Evolutionary conservation across 1,140 invertebrate genomes (phyloP).

Genomic region (Anastrepha ludens): DNA sequence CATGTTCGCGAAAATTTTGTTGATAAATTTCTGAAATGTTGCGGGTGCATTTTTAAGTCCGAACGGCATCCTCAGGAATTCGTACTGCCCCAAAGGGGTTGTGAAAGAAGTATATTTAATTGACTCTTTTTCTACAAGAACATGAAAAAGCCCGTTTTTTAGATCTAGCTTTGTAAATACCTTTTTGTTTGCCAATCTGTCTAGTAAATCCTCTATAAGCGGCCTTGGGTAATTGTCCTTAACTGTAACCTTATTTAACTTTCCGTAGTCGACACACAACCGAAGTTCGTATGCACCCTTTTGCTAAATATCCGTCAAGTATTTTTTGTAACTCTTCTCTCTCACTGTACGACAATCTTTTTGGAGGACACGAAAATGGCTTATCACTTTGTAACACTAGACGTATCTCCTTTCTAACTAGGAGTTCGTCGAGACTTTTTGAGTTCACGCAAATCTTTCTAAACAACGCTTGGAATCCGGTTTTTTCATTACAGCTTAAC

Average conservation of each 20-base stretch:
- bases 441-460: neutral
- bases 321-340: constrained; percentile 60
- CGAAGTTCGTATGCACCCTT: constrained; percentile 61
- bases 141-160: too few relatives aligned
- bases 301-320: constrained; percentile 61
- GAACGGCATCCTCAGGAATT: too few relatives aligned
- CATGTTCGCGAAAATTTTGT: too few relatives aligned
- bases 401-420: constrained; percentile 53
- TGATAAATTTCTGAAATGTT: too few relatives aligned
- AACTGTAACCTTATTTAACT: constrained; percentile 60
- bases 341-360: constrained; percentile 60
- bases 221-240: constrained; percentile 67
- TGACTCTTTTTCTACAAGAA: too few relatives aligned
- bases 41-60: too few relatives aligned
- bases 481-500: neutral
- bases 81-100: too few relatives aligned
- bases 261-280: constrained; percentile 63
- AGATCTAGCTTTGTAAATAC: constrained; percentile 63
- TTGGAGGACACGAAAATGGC: constrained; percentile 59
- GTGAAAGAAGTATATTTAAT: too few relatives aligned
- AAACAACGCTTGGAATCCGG: constrained; percentile 12
- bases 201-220: constrained; percentile 69
- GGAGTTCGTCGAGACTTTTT: constrained; percentile 10
- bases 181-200: constrained; percentile 59
- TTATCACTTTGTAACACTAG: constrained; percentile 57